Conservation (phyloP, 2,797 vertebrate species). For the Microctenopoma lineatum region DNA sequence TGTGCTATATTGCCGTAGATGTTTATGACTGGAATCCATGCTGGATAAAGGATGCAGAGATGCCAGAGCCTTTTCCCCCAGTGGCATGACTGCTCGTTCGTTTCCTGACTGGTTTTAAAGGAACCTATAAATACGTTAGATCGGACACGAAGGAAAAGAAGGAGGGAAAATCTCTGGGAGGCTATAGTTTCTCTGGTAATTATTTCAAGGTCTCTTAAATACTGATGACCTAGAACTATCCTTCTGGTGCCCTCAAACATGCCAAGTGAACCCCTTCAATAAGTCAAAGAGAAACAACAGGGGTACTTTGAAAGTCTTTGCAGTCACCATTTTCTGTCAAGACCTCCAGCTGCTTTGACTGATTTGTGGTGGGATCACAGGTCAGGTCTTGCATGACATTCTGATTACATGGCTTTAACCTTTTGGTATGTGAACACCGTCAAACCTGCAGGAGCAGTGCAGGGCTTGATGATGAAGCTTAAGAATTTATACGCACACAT, state of each 20-base stretch:
- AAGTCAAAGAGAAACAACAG: slow-evolving; percentile 48
- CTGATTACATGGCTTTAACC: slow-evolving; percentile 66
- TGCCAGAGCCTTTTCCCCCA: slow-evolving; percentile 6
- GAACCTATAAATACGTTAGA: slow-evolving; percentile 40
- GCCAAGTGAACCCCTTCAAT: slow-evolving; percentile 11
- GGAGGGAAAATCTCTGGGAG: slow-evolving; percentile 31
- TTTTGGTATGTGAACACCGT: slow-evolving; percentile 55
- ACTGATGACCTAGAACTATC: slow-evolving; percentile 45
- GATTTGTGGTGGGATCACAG: slow-evolving; percentile 56
- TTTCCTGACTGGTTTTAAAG: slow-evolving; percentile 34
- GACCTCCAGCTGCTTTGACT: slow-evolving; percentile 44
- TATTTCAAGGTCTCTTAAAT: slow-evolving; percentile 55
- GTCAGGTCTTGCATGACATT: slow-evolving; percentile 63
- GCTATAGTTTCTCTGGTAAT: slow-evolving; percentile 35
- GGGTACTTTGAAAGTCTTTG: slow-evolving; percentile 34
- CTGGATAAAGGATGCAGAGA: slow-evolving; percentile 11
- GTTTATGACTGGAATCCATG: neutral
- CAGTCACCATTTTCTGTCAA: slow-evolving; percentile 29
- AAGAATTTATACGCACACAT: slow-evolving; percentile 13
- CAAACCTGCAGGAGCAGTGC: slow-evolving; percentile 48
- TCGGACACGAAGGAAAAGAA: slow-evolving; percentile 22
- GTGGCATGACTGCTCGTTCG: slow-evolving; percentile 9
- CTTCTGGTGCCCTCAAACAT: slow-evolving; percentile 37
- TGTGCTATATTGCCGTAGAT: neutral
- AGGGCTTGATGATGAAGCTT: slow-evolving; percentile 5